These are phyloP conservation scores for Artibeus jamaicensis DNA, from an alignment of 2,797 vertebrate species.

Conservation along the genomic window DNA sequence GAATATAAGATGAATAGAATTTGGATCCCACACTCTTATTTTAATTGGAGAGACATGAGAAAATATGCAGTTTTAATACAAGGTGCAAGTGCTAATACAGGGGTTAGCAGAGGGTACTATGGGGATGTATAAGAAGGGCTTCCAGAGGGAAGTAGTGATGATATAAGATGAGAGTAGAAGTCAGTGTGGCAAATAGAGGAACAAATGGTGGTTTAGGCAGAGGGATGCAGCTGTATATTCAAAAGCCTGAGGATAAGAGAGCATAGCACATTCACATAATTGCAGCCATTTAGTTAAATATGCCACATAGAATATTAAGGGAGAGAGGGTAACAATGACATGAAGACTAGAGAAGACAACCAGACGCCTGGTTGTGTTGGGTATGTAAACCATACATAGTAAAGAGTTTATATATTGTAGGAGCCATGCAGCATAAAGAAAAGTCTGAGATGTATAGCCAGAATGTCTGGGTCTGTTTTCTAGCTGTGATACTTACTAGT, in stretches of 20 bases:
- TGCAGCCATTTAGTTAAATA: not conserved
- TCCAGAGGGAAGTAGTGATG: not conserved
- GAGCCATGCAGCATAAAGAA: not conserved
- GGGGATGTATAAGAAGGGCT: not conserved
- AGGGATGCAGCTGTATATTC: not conserved
- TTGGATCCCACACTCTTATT: not conserved
- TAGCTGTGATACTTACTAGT: not conserved
- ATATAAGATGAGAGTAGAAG: not conserved
- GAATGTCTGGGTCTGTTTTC: not conserved
- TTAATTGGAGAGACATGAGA: not conserved
- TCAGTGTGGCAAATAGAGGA: not conserved
- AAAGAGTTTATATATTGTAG: not conserved
- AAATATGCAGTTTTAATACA: not conserved
- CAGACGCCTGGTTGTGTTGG: not conserved
- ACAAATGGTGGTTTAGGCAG: not conserved
- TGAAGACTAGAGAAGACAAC: not conserved
- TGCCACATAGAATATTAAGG: slow-evolving; percentile 11
- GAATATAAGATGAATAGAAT: not conserved
- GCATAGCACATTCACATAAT: not conserved
- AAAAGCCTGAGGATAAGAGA: not conserved
- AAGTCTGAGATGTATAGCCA: not conserved
- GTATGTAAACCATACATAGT: not conserved
- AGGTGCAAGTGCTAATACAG: not conserved
- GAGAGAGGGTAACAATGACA: not conserved
- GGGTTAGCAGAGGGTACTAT: not conserved